Evolutionary conservation across 1,140 invertebrate species (phyloP).

Genomic region (Ladona fulva): DNA sequence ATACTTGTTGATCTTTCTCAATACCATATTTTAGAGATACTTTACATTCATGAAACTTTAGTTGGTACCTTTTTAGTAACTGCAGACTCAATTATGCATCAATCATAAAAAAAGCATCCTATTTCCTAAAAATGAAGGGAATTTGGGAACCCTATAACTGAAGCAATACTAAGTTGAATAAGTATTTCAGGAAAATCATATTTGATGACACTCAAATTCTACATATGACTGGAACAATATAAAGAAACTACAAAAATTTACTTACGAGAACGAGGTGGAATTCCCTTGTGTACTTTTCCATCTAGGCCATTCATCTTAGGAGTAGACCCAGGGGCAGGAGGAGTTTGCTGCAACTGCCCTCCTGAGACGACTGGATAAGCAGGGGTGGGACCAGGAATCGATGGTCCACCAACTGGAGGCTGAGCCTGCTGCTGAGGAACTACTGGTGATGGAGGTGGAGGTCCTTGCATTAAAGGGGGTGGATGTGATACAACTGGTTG

Average conservation of each 20-base stretch:
- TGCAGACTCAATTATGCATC: no score
- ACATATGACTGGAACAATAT: no score
- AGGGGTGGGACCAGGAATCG: background rate
- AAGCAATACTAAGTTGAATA: no score
- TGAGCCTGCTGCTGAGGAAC: background rate
- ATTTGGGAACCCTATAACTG: no score
- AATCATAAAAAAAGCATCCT: no score
- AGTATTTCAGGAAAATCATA: no score
- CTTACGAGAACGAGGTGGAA: background rate
- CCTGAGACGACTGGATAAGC: background rate
- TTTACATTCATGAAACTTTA: no score
- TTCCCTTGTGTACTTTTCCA: background rate
- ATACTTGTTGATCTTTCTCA: no score
- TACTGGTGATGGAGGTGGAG: background rate
- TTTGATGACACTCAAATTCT: no score
- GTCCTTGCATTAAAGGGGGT: background rate
- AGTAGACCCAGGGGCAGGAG: conserved; percentile 19
- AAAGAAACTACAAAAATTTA: background rate
- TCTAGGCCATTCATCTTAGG: background rate
- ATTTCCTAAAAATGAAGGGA: no score
- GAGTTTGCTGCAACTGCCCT: conserved; percentile 11
- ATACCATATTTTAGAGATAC: no score
- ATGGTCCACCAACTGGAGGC: conserved; percentile 18
- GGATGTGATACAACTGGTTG: background rate
- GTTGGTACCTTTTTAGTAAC: no score